A percentile compares a stretch with the other conserved stretches of the same genome.
Evolutionary conservation across 2,797 vertebrate genomes (phyloP).

Genomic region (Smutsia gigantea): DNA sequence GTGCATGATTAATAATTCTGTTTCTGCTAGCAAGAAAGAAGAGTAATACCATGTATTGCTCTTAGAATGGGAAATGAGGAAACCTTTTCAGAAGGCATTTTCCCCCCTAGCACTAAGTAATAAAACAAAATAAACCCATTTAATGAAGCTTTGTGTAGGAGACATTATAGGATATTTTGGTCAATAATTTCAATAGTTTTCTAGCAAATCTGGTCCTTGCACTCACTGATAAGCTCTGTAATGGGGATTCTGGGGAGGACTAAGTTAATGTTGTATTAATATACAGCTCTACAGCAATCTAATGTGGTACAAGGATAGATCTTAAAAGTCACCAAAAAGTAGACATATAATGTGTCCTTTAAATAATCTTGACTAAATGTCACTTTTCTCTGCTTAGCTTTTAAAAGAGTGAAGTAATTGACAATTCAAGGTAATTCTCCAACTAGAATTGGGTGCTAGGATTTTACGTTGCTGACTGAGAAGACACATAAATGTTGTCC

Average conservation of each 20-base stretch:
- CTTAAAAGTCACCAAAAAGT: neutral
- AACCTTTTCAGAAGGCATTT: neutral
- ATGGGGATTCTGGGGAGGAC: neutral
- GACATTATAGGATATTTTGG: neutral
- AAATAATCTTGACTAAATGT: neutral
- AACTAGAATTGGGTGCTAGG: neutral
- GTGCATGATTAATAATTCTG: neutral
- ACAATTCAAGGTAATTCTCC: neutral
- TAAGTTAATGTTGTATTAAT: neutral
- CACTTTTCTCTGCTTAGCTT: constrained; percentile 2
- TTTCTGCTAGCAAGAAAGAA: neutral
- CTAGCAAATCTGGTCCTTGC: neutral
- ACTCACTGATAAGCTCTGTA: neutral
- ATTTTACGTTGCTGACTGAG: neutral
- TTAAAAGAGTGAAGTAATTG: neutral
- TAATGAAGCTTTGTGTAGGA: neutral
- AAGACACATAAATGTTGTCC: neutral
- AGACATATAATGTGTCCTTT: neutral
- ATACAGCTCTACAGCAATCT: neutral
- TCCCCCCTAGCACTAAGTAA: neutral
- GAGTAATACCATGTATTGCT: neutral
- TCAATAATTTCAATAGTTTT: neutral
- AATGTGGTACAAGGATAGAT: neutral
- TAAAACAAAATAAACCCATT: constrained; percentile 7
- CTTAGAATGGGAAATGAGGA: neutral